A percentile compares a stretch with the other conserved stretches of the same genome.
Conservation (phyloP, 2,797 vertebrate species). For the Rousettus madagascariensis region DNA sequence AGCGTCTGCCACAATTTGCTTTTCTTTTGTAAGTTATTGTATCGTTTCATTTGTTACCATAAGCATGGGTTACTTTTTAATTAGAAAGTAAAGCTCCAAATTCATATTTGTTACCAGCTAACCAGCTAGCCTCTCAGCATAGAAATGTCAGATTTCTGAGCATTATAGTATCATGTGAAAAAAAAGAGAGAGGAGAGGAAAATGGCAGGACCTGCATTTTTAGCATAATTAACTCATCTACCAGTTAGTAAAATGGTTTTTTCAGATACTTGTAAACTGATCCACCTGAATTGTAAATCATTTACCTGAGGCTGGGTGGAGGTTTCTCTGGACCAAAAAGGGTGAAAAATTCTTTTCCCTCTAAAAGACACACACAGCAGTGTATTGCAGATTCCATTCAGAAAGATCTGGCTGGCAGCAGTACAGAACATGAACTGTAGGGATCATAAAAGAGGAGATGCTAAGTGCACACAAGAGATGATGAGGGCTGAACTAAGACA, state of each 20-base stretch:
- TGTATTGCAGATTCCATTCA: not conserved
- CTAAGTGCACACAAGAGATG: not conserved
- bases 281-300: not conserved
- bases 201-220: not conserved
- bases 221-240: not conserved
- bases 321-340: not conserved
- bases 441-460: not conserved
- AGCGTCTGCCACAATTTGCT: not conserved
- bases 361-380: not conserved
- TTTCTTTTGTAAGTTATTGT: not conserved
- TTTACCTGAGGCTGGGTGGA: not conserved
- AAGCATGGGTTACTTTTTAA: not conserved
- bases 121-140: not conserved
- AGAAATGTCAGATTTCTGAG: not conserved
- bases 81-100: conserved; percentile 3
- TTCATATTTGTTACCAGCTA: not conserved
- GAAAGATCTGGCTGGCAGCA: not conserved
- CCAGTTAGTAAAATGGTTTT: not conserved
- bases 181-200: not conserved
- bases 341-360: not conserved
- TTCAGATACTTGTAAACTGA: not conserved
- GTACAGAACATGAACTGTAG: not conserved
- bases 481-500: not conserved
- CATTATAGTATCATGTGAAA: not conserved
- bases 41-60: not conserved